Evolutionary conservation across 2,888 invertebrate species (phyloP), one percentile per base, ranked within the genome.

Genomic region (Chromoteleia sp.): DNA sequence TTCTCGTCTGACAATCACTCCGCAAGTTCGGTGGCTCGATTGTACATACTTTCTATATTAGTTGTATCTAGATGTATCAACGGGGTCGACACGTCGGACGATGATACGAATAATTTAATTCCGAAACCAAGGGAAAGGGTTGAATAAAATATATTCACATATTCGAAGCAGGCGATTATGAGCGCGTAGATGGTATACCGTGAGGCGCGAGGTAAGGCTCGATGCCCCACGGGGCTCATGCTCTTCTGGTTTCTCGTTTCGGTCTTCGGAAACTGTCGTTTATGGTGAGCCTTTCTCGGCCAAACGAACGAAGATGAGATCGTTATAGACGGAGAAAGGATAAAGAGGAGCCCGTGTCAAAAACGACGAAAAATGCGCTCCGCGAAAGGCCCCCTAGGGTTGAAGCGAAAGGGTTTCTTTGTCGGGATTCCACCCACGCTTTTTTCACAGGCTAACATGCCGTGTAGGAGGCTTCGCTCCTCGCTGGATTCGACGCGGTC

Each of bases 71-170:
- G 12, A 36, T 6, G 39, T 36, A 52, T 52, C 45, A 48, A 61
- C 25, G 56, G 41, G 43, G 43, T 25, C 21, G 61, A 56, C 43
- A 36, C 43, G 56, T 52, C 58, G 59, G 30, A 41, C 48, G 48
- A 52, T 52, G 65, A 65, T 73, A 70, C 83, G 87, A 91, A 91
- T 91, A 90, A 91, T 90, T 91, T 91, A 91, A 91, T 91, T 88
- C 84, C 36, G 56, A 74, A 85, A 85, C 88, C 85, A 85, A 85
- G 88, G 89, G 88, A 89, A 91, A 91, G 91, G 91, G 90, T 91
- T 91, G 91, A 91, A 91, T 91, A 91, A 91, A 91, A 91, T 91
- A 91, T 91, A 91, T 91, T 91, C 91, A 91, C 91, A 91, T 91
- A 91, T 91, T 91, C 90, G 88, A 86, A 91, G 82, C 89, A 91